Percentiles rank a stretch among this genome's conserved stretches.
Evolutionary conservation across 2,797 vertebrate species (phyloP).

Genomic region (Epinephelus coioides): DNA sequence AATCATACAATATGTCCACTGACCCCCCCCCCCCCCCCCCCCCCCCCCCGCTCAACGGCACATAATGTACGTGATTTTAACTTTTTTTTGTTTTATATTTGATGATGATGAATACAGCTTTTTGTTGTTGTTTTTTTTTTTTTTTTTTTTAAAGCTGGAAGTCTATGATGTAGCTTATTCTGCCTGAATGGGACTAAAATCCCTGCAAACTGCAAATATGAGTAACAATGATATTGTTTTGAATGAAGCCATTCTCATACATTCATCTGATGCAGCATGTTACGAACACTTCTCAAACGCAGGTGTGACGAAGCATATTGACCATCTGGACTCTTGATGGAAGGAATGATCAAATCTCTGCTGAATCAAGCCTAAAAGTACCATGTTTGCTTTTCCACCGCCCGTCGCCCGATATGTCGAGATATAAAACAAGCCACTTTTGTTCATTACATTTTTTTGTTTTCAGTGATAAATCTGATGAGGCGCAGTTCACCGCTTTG

Average conservation of each 20-base stretch:
- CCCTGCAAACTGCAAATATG: slow-evolving; percentile 57
- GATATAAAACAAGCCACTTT: slow-evolving; percentile 36
- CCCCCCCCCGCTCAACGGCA: slow-evolving; percentile 68
- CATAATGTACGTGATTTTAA: slow-evolving; percentile 77
- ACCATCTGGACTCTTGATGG: slow-evolving; percentile 44
- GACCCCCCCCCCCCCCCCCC: slow-evolving; percentile 5
- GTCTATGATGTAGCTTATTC: slow-evolving; percentile 61
- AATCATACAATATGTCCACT: slow-evolving; percentile 50
- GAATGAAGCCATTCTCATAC: slow-evolving; percentile 64
- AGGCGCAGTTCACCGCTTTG: slow-evolving; percentile 34
- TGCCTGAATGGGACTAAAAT: slow-evolving; percentile 53
- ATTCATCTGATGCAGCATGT: slow-evolving; percentile 47
- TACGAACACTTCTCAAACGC: slow-evolving; percentile 19
- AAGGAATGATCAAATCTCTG: slow-evolving; percentile 52
- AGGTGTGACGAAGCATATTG: slow-evolving; percentile 25
- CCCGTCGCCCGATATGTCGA: slow-evolving; percentile 25
- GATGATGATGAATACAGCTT: slow-evolving; percentile 38
- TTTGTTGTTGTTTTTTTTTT: slow-evolving; percentile 26
- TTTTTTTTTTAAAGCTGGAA: slow-evolving; percentile 66
- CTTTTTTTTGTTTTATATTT: slow-evolving; percentile 61
- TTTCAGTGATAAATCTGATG: slow-evolving; percentile 21
- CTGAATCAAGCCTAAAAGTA: slow-evolving; percentile 39
- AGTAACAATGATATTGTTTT: slow-evolving; percentile 55
- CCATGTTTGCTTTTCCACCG: slow-evolving; percentile 19
- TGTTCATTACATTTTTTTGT: slow-evolving; percentile 1